Evolutionary conservation across 2,797 vertebrate species (phyloP).

Genomic region (Meda fulgida): DNA sequence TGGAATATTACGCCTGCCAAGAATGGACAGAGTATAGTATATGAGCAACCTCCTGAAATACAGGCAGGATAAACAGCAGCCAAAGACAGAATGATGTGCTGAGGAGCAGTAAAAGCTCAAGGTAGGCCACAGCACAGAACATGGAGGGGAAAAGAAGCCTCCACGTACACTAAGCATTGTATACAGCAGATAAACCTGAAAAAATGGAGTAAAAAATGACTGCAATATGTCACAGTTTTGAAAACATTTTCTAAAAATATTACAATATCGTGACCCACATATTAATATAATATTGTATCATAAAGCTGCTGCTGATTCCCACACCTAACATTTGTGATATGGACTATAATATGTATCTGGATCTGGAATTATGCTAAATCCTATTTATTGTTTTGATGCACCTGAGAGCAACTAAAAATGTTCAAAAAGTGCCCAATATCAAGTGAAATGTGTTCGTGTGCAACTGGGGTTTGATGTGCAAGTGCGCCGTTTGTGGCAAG

Average conservation of each 20-base stretch:
- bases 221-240: not conserved
- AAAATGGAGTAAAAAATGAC: not conserved
- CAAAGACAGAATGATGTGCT: constrained; percentile 16
- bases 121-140: constrained; percentile 31
- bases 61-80: constrained; percentile 19
- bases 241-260: not conserved
- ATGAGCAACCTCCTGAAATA: not conserved
- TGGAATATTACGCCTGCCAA: not conserved
- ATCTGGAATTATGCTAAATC: not conserved
- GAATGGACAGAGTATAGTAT: constrained; percentile 6
- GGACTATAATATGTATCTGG: not conserved
- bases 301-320: not conserved
- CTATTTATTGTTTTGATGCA: not conserved
- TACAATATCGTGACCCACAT: not conserved
- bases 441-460: not conserved
- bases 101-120: constrained; percentile 36
- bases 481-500: constrained; percentile 52
- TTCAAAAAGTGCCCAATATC: not conserved
- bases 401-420: not conserved
- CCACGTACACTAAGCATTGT: not conserved
- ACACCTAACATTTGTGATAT: not conserved
- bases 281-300: not conserved
- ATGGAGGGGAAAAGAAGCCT: not conserved
- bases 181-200: not conserved
- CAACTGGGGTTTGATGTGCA: constrained; percentile 12